Evolutionary conservation across 53 echinoderm and acorn worm species (phyloP), one percentile per base, ranked within the genome.

Genomic region (Zoroaster sp.): DNA sequence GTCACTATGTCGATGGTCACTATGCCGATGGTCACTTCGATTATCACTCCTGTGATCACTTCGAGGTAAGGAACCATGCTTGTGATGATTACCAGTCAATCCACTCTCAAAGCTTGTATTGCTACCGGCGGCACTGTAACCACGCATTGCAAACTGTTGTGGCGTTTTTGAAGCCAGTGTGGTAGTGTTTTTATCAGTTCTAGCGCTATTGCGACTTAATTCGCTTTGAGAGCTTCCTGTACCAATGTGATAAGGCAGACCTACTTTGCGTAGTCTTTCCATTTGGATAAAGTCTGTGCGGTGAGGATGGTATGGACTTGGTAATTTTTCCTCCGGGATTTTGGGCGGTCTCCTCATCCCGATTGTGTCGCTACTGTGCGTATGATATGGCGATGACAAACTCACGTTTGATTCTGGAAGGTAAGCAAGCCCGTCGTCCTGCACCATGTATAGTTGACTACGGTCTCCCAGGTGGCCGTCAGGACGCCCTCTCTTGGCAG

Each of bases 121-220:
- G 66, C 96, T 96, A 5, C 93, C 94, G 4, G 80, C 87, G 4
- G 74, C 75, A 65, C 89, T 89, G 69, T 89, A 71, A 17, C 70
- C 95, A 20, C 83, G 78, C 78, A 93, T 91, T 6, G 92, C 91
- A 44, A 55, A 88, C 75, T 93, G 89, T 21, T 95, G 81, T 5
- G 95, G 94, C 17, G 91, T 91, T 69, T 87, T 96, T 33, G 79
- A 87, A 8, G 94, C 74, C 71, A 96, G 89, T 36, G 94, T 91
- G 31, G 93, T 87, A 9, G 96, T 91, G 54, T 96, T 96, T 38
- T 80, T 89, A 67, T 96, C 96, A 18, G 96, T 93, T 76, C 88
- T 86, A 17, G 88, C 93, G 69, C 94, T 95, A 38, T 96, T 94
- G 83, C 92, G 83, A 33, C 96, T 96, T 25, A 91, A 52, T 38